phyloP scores from a whole-genome alignment of 2,113 vertebrate genomes.

The Cettia cetti region DNA sequence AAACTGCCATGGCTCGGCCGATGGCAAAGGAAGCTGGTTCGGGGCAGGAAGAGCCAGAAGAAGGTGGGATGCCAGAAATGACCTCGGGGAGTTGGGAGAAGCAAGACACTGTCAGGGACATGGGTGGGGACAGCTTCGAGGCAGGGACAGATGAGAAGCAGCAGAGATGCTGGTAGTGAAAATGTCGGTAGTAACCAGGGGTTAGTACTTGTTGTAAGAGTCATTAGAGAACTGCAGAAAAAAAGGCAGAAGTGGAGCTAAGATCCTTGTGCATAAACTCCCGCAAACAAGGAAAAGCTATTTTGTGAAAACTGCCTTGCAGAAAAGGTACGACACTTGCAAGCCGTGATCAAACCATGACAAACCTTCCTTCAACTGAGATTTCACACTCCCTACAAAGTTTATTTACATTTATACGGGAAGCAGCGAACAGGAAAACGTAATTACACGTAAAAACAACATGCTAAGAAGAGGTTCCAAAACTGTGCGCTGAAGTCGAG shows the following conservation, averaged over 20 bases:
- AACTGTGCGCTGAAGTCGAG: fast-evolving
- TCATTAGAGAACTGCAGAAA: background rate
- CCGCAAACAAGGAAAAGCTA: background rate
- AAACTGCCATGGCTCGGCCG: fast-evolving
- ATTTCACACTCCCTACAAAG: background rate
- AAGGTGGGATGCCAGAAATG: background rate
- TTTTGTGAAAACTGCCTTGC: background rate
- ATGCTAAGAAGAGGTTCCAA: too few relatives aligned
- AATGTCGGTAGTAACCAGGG: background rate
- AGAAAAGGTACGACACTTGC: fast-evolving
- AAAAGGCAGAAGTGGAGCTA: background rate
- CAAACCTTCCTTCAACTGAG: fast-evolving
- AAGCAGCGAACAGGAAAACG: background rate
- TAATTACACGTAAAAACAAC: background rate
- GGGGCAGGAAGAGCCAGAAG: background rate
- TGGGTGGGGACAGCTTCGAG: background rate
- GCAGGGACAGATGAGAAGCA: background rate
- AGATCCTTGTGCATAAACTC: background rate
- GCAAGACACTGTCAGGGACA: background rate
- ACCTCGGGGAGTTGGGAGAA: background rate
- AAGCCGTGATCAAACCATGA: fast-evolving
- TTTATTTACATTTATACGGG: background rate
- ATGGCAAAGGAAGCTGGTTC: background rate
- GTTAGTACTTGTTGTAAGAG: background rate
- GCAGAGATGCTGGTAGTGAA: background rate